phyloP scores from a whole-genome alignment of 1,140 invertebrate genomes.

The Pectinophora gossypiella region DNA sequence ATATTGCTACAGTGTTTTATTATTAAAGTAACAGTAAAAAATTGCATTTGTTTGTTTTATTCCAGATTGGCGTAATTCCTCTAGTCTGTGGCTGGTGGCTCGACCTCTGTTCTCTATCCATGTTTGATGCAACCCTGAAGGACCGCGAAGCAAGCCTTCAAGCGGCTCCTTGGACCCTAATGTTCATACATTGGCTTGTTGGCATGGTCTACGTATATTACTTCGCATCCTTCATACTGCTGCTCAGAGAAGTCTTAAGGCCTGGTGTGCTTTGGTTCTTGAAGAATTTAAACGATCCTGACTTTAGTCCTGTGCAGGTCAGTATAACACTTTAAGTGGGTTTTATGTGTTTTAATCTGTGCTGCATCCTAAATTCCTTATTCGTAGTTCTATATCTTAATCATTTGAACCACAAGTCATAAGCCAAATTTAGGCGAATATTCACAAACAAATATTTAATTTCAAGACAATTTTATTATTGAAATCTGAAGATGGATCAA shows the following conservation, averaged over 20 bases:
- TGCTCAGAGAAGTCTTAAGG: conserved; percentile 94
- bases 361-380: no score
- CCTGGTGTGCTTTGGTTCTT: conserved; percentile 98
- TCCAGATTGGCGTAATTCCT: conserved; percentile 97
- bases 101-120: conserved; percentile 96
- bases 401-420: no score
- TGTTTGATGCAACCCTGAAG: conserved; percentile 94
- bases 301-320: conserved; percentile 98
- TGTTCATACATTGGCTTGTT: conserved; percentile 99
- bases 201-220: conserved; percentile 99
- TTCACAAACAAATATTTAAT: no score
- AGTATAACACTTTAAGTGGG: no score
- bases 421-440: no score
- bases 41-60: conserved; percentile 56
- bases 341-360: no score
- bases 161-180: conserved; percentile 93
- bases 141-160: conserved; percentile 92
- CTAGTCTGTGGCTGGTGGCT: conserved; percentile 99
- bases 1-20: not conserved
- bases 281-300: conserved; percentile 98
- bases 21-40: not conserved
- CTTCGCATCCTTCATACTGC: conserved; percentile 97
- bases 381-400: no score
- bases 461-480: no score
- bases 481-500: no score